phyloP scores from a whole-genome alignment of 2,113 vertebrate genomes.

The Charina bottae region DNA sequence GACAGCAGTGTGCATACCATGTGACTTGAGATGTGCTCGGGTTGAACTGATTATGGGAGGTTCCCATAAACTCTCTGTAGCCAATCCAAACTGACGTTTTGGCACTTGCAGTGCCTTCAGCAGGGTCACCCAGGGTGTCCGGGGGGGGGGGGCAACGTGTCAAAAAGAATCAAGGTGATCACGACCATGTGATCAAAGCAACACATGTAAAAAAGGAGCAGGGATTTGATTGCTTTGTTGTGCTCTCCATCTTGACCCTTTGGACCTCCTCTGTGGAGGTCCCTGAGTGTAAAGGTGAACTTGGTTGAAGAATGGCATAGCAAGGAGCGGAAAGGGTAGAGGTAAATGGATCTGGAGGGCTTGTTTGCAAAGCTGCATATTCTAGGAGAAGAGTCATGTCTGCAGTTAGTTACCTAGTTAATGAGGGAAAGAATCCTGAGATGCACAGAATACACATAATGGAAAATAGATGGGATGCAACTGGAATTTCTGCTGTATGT shows the following conservation, averaged over 20 bases:
- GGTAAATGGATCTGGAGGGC: not conserved
- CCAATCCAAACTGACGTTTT: not conserved
- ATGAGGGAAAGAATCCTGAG: not conserved
- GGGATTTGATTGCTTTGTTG: not conserved
- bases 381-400: not conserved
- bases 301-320: not conserved
- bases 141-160: not conserved
- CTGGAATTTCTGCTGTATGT: not conserved
- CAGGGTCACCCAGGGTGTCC: not conserved
- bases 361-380: not conserved
- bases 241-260: not conserved
- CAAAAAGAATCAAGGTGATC: not conserved
- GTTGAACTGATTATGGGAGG: not conserved
- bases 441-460: not conserved
- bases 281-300: not conserved
- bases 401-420: not conserved
- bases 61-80: not conserved
- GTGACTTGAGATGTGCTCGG: not conserved
- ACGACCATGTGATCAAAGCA: not conserved
- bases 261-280: not conserved
- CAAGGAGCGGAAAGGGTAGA: not conserved
- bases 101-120: not conserved
- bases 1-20: not conserved
- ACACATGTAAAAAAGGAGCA: not conserved
- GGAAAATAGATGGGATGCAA: not conserved